A percentile compares a stretch with the other conserved stretches of the same genome.
Evolutionary conservation across 2,797 vertebrate genomes (phyloP).

Genomic region (Centropyge bicolor): DNA sequence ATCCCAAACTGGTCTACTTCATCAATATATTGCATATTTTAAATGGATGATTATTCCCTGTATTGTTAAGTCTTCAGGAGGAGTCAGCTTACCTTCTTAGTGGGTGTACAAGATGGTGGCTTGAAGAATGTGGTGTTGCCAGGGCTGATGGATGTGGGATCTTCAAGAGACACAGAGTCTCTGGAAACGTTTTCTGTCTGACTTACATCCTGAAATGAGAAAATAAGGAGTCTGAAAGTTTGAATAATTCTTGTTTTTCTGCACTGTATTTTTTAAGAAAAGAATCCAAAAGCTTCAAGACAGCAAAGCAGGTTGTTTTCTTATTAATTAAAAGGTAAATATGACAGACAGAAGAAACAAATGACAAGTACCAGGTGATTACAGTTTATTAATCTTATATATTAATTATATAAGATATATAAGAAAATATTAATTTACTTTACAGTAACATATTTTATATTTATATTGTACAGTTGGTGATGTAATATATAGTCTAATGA

Average conservation of each 20-base stretch:
- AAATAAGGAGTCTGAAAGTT: not conserved
- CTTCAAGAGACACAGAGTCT: conserved; percentile 84
- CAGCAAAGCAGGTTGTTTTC: not conserved
- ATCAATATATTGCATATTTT: not conserved
- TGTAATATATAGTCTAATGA: not conserved
- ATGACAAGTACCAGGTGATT: not conserved
- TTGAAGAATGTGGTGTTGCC: conserved; percentile 90
- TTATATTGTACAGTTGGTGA: not conserved
- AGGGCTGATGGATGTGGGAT: conserved; percentile 78
- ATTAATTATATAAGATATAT: no score
- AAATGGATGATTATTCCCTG: no score
- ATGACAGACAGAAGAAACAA: not conserved
- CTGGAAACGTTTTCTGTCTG: conserved; percentile 66
- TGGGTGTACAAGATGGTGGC: conserved; percentile 86
- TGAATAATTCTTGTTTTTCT: not conserved
- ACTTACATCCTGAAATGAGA: conserved; percentile 78
- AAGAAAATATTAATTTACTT: no score
- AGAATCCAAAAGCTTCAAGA: not conserved
- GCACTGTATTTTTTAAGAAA: not conserved
- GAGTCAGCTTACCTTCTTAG: conserved; percentile 83
- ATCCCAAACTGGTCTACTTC: not conserved
- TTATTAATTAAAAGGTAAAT: not conserved
- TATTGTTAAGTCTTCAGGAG: not conserved
- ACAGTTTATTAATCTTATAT: not conserved
- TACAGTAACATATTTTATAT: not conserved